A percentile compares a stretch with the other conserved stretches of the same genome.
Evolutionary conservation across 2,888 invertebrate species (phyloP).

Genomic region (Ommatoiulus sabulosus): DNA sequence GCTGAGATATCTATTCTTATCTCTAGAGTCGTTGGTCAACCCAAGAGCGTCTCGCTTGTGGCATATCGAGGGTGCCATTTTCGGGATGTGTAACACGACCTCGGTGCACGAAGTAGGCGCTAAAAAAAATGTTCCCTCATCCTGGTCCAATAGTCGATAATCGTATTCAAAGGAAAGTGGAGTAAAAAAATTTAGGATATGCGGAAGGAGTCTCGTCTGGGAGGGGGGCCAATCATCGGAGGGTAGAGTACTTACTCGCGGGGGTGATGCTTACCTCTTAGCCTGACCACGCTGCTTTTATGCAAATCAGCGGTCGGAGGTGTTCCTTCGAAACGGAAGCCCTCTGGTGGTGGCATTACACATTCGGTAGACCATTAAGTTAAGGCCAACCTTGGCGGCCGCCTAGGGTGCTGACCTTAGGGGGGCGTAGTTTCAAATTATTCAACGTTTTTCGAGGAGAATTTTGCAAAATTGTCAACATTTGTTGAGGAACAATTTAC

Average conservation of each 20-base stretch:
- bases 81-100: neutral
- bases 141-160: constrained; percentile 20
- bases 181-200: neutral
- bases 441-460: too few relatives aligned
- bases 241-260: neutral
- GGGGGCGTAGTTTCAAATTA: too few relatives aligned
- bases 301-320: constrained; percentile 16
- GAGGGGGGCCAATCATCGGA: neutral
- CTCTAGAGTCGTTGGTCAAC: too few relatives aligned
- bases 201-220: constrained; percentile 25
- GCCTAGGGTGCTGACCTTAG: too few relatives aligned
- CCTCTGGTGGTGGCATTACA: neutral
- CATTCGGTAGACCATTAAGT: neutral
- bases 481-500: too few relatives aligned
- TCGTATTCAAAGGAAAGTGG: constrained; percentile 22
- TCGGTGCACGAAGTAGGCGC: neutral
- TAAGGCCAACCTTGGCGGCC: too few relatives aligned
- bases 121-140: neutral
- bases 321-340: neutral
- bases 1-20: too few relatives aligned
- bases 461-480: too few relatives aligned
- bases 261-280: constrained; percentile 35
- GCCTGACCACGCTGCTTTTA: constrained; percentile 4
- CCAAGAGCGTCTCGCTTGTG: neutral
- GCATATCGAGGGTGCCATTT: neutral